A percentile compares a stretch with the other conserved stretches of the same genome.
Conservation (phyloP, 2,113 vertebrate genomes). For the Colius striatus region DNA sequence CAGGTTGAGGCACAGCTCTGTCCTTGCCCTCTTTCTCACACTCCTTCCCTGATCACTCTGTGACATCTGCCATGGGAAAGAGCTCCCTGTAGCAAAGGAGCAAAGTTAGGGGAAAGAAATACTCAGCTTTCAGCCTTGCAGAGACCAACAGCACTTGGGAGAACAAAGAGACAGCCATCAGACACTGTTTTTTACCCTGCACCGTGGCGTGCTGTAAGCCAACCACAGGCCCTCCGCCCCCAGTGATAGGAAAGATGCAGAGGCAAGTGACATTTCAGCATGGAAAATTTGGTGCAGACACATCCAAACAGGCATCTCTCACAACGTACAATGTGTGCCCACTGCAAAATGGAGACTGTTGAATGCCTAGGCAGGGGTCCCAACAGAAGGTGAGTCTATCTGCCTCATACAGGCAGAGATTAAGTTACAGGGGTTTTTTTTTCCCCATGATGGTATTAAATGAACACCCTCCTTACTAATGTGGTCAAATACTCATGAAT, state of each 20-base stretch:
- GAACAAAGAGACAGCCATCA: background rate
- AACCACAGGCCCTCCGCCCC: background rate
- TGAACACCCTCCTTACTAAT: background rate
- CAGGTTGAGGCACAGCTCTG: background rate
- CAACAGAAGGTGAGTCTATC: background rate
- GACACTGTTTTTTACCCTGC: background rate
- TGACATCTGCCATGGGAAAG: background rate
- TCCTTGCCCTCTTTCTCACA: background rate
- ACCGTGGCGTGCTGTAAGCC: background rate
- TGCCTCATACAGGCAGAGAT: background rate
- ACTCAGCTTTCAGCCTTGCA: background rate
- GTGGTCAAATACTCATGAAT: background rate
- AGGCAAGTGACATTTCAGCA: background rate
- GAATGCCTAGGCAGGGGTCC: background rate
- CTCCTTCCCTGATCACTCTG: rapidly evolving
- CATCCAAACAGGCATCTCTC: background rate
- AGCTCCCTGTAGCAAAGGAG: background rate
- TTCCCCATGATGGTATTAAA: background rate
- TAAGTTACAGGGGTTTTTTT: background rate
- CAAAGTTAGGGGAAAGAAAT: background rate
- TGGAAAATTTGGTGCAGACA: background rate
- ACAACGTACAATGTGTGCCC: rapidly evolving
- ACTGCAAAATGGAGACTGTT: background rate
- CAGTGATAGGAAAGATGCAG: background rate
- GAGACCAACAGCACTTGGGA: background rate